A percentile compares a stretch with the other conserved stretches of the same genome.
Evolutionary conservation across 2,113 vertebrate genomes (phyloP).

Genomic region (Cavia porcellus): DNA sequence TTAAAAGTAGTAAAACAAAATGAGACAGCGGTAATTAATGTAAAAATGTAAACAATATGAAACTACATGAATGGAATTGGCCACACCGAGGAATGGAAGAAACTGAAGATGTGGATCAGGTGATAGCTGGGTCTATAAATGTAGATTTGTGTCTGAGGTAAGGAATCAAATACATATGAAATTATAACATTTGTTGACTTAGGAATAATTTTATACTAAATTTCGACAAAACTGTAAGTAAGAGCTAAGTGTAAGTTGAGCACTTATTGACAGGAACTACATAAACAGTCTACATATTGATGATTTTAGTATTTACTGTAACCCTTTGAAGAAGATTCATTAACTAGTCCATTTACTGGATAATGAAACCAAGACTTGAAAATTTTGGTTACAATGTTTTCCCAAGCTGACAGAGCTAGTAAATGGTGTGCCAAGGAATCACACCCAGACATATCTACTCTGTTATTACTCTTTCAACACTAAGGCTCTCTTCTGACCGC

Average conservation of each 20-base stretch:
- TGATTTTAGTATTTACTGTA: neutral
- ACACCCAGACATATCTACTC: neutral
- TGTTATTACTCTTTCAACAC: neutral
- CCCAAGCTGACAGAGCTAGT: neutral
- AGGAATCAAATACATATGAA: slow-evolving; percentile 26
- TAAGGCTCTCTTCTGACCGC: neutral
- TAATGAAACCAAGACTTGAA: neutral
- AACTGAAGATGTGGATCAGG: neutral
- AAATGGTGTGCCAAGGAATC: neutral
- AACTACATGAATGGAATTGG: neutral
- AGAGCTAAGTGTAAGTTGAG: neutral
- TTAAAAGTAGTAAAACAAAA: neutral
- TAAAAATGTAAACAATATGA: neutral
- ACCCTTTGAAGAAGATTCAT: neutral
- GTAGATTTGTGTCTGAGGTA: neutral
- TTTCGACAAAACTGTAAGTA: neutral
- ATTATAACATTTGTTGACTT: neutral
- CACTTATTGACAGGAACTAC: neutral
- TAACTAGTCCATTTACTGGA: neutral
- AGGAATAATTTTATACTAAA: neutral
- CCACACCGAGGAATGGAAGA: neutral
- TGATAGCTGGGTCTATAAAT: neutral
- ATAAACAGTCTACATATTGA: neutral
- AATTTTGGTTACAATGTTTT: neutral
- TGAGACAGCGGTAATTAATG: neutral